phyloP scores from a whole-genome alignment of 2,113 vertebrate genomes.

The Vireo altiloquus region DNA sequence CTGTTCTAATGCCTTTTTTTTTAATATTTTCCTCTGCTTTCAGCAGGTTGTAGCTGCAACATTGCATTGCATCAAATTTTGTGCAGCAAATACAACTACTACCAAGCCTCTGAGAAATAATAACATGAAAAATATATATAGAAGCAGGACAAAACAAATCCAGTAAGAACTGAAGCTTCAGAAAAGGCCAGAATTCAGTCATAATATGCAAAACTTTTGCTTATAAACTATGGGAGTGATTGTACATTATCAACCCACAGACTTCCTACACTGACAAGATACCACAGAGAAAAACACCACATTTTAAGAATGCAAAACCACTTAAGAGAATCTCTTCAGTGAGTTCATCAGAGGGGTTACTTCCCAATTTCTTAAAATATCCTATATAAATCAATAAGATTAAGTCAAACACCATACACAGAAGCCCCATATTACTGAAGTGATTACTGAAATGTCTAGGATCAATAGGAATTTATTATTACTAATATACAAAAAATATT shows the following conservation, averaged over 20 bases:
- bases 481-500: not conserved
- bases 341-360: not conserved
- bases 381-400: not conserved
- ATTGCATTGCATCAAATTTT: not conserved
- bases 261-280: not conserved
- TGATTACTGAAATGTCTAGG: not conserved
- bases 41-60: not conserved
- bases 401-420: not conserved
- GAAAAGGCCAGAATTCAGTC: not conserved
- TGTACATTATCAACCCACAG: rapidly evolving
- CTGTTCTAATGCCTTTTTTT: not conserved
- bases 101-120: not conserved
- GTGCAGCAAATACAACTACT: not conserved
- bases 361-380: not conserved
- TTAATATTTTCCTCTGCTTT: not conserved
- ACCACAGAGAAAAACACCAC: not conserved
- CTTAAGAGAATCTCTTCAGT: not conserved
- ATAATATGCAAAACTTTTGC: not conserved
- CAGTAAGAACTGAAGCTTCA: not conserved
- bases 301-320: not conserved
- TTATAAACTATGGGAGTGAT: not conserved
- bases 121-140: not conserved
- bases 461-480: not conserved
- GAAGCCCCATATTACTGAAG: not conserved
- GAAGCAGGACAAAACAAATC: not conserved